Conservation (phyloP, 2,888 invertebrate species). For the Drosophila borealis region DNA sequence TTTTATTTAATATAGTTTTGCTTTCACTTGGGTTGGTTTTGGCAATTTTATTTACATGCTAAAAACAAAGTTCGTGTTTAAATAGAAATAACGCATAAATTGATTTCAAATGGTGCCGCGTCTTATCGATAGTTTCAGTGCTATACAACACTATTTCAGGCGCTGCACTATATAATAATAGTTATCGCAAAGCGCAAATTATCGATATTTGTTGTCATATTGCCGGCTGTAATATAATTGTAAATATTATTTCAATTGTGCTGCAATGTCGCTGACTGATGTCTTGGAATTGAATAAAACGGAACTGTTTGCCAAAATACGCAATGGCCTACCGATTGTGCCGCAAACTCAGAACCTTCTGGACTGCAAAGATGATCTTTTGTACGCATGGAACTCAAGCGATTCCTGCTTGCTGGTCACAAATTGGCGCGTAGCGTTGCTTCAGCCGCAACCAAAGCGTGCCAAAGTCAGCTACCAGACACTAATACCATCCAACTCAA, state of each 20-base stretch:
- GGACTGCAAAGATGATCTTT: constrained; percentile 87
- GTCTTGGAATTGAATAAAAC: constrained; percentile 86
- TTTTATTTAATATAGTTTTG: background rate
- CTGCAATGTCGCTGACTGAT: constrained; percentile 85
- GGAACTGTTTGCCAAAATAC: constrained; percentile 86
- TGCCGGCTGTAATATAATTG: constrained; percentile 27
- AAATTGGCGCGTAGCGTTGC: constrained; percentile 86
- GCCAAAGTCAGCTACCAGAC: constrained; percentile 86
- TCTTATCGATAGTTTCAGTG: background rate
- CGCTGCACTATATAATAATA: too few species aligned
- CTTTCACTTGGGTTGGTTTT: too few species aligned
- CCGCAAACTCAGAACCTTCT: constrained; percentile 87
- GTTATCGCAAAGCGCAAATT: background rate
- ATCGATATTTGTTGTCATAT: constrained; percentile 9
- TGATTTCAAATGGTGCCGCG: background rate
- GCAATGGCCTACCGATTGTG: constrained; percentile 85
- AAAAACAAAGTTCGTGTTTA: too few species aligned
- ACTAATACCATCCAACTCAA: constrained; percentile 88
- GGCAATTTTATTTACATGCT: too few species aligned
- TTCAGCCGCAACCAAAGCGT: constrained; percentile 60
- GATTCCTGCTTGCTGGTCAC: constrained; percentile 87
- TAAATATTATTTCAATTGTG: constrained; percentile 18
- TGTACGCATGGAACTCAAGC: constrained; percentile 88
- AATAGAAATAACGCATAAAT: background rate
- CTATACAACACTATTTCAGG: background rate